These are phyloP conservation scores for Poicephalus gulielmi DNA, from an alignment of 2,113 vertebrate species.

Conservation along the genomic window DNA sequence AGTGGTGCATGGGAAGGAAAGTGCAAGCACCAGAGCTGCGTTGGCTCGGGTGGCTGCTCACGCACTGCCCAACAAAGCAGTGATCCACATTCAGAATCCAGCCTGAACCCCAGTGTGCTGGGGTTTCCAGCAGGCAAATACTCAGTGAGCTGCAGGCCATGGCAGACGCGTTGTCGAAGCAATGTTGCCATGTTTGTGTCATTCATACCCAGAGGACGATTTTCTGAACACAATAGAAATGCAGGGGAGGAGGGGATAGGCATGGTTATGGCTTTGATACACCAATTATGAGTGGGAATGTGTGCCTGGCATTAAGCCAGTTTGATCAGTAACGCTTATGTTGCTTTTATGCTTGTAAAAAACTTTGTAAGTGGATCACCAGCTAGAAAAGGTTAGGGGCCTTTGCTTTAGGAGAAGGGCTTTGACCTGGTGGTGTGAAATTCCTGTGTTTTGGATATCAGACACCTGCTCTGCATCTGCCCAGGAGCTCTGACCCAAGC, in stretches of 20 bases:
- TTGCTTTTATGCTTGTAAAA: background rate
- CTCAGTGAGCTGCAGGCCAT: background rate
- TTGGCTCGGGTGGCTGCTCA: background rate
- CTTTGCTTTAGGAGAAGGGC: background rate
- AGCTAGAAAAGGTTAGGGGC: background rate
- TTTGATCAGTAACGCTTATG: background rate
- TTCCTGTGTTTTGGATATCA: background rate
- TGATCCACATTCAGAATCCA: background rate
- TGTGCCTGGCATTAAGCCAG: background rate
- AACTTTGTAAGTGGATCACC: background rate
- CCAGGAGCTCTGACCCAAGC: background rate
- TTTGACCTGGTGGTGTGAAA: background rate
- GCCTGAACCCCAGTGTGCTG: background rate
- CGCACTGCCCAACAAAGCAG: background rate
- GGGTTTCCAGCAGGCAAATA: background rate
- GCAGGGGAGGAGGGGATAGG: background rate
- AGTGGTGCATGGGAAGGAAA: background rate
- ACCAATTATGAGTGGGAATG: background rate
- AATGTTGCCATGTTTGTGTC: background rate
- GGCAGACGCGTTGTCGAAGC: background rate
- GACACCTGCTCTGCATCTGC: background rate
- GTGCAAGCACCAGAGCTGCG: accelerated
- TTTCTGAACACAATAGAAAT: background rate
- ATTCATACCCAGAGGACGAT: background rate
- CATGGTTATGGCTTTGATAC: background rate